These are phyloP conservation scores for Leptoteleia sp. DNA, from an alignment of 1,140 invertebrate genomes.

Conservation along the genomic window DNA sequence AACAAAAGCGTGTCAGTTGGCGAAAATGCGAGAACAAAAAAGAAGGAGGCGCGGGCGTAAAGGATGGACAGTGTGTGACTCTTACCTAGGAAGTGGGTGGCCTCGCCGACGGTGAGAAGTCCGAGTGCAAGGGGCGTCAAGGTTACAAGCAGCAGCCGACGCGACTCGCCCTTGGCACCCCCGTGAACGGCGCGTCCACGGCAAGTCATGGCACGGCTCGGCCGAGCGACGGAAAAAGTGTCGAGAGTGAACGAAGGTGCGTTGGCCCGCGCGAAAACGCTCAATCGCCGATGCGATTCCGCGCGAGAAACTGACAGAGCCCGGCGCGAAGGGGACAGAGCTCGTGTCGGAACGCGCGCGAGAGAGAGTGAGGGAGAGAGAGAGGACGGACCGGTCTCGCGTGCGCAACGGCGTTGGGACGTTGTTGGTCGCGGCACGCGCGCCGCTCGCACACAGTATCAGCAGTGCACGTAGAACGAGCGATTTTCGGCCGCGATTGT, in stretches of 20 bases:
- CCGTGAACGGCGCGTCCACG: conserved; percentile 27
- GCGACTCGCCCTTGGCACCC: conserved; percentile 62
- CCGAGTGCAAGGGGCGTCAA: conserved; percentile 58
- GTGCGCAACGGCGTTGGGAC: conserved; percentile 15
- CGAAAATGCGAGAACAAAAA: background rate
- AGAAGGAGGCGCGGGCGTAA: background rate
- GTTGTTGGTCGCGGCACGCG: conserved; percentile 9
- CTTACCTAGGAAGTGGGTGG: conserved; percentile 41
- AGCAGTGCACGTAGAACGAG: conserved; percentile 1
- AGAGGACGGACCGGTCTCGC: conserved; percentile 35
- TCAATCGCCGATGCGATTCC: conserved; percentile 10
- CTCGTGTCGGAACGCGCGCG: background rate
- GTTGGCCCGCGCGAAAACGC: conserved; percentile 6
- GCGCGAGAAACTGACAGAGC: background rate
- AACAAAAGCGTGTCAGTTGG: conserved; percentile 26
- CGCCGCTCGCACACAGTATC: conserved; percentile 8
- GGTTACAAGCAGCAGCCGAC: conserved; percentile 62
- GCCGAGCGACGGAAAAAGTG: background rate
- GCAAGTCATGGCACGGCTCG: conserved; percentile 33
- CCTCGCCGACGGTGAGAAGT: conserved; percentile 41
- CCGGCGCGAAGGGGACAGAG: conserved; percentile 1
- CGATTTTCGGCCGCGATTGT: conserved; percentile 26
- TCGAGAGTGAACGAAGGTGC: conserved; percentile 18
- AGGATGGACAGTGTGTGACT: background rate
- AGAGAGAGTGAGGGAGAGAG: conserved; percentile 1